phyloP scores from a whole-genome alignment of 2,888 invertebrate genomes.

The Lithophane ornitopus region DNA sequence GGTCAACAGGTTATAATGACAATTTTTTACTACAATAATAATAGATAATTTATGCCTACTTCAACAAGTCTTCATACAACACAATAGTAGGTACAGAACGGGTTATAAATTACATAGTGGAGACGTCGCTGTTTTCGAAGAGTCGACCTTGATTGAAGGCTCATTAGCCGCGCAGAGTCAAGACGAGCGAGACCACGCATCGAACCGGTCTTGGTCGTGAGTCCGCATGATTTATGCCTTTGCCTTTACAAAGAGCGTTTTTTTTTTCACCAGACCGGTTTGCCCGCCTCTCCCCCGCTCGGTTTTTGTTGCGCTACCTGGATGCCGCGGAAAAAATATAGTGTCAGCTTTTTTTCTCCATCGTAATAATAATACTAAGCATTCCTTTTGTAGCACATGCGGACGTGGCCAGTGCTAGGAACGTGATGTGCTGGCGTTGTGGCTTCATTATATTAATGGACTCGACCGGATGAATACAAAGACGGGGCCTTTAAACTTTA shows the following conservation, averaged over 20 bases:
- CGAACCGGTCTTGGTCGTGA: slow-evolving; percentile 85
- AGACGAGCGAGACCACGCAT: slow-evolving; percentile 77
- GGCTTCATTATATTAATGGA: slow-evolving; percentile 90
- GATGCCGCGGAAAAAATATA: slow-evolving; percentile 84
- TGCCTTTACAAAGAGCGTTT: slow-evolving; percentile 82
- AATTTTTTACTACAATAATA: slow-evolving; percentile 24
- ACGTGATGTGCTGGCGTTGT: slow-evolving; percentile 87
- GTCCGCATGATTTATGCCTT: slow-evolving; percentile 88
- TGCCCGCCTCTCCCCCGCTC: slow-evolving; percentile 76
- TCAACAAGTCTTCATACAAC: slow-evolving; percentile 37
- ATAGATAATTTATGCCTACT: slow-evolving; percentile 16
- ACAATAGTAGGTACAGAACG: slow-evolving; percentile 69
- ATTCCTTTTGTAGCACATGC: slow-evolving; percentile 89
- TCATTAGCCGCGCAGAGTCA: slow-evolving; percentile 84
- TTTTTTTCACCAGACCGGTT: slow-evolving; percentile 85
- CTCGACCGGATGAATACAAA: slow-evolving; percentile 88
- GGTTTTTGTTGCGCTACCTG: slow-evolving; percentile 88
- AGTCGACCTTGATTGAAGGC: slow-evolving; percentile 89
- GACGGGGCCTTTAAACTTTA: slow-evolving; percentile 86
- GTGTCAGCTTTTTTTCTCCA: slow-evolving; percentile 83
- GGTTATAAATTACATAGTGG: slow-evolving; percentile 76
- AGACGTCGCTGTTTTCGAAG: slow-evolving; percentile 75
- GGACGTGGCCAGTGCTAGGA: slow-evolving; percentile 84
- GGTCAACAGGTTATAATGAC: slow-evolving; percentile 43
- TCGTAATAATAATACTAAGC: slow-evolving; percentile 88